A percentile compares a stretch with the other conserved stretches of the same genome.
Conservation (phyloP, 2,797 vertebrate species). For the Coranthus polyacanthus region DNA sequence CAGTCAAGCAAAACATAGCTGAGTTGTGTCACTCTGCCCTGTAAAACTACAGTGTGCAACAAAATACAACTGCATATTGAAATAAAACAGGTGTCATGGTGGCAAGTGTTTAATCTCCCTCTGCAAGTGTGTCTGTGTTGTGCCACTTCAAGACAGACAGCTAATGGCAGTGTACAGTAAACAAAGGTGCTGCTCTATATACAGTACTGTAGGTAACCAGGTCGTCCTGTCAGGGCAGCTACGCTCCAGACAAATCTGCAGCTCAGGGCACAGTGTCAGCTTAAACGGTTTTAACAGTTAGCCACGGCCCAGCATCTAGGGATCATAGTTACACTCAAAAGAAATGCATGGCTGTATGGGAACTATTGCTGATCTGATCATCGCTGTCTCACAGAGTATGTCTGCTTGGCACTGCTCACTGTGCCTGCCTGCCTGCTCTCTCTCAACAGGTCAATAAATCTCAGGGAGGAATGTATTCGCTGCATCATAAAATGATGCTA, state of each 20-base stretch:
- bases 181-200: conserved; percentile 54
- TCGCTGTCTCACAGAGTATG: conserved; percentile 35
- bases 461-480: conserved; percentile 32
- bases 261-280: conserved; percentile 74
- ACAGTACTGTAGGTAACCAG: conserved; percentile 69
- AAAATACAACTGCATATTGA: conserved; percentile 40
- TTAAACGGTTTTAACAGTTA: conserved; percentile 79
- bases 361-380: conserved; percentile 67
- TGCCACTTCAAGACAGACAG: conserved; percentile 38
- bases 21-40: conserved; percentile 44
- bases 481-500: conserved; percentile 43
- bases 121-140: conserved; percentile 27
- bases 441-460: conserved; percentile 63
- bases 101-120: conserved; percentile 55
- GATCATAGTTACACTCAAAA: conserved; percentile 60
- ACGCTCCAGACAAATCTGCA: conserved; percentile 69
- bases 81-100: conserved; percentile 57
- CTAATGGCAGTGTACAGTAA: conserved; percentile 57
- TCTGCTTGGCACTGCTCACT: conserved; percentile 48
- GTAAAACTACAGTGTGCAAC: conserved; percentile 50
- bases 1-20: conserved; percentile 53
- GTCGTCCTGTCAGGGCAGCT: conserved; percentile 58
- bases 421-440: conserved; percentile 32
- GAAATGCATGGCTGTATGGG: conserved; percentile 48
- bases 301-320: conserved; percentile 55